These are phyloP conservation scores for Phoenicopterus ruber DNA, from an alignment of 2,113 vertebrate species.

Conservation along the genomic window DNA sequence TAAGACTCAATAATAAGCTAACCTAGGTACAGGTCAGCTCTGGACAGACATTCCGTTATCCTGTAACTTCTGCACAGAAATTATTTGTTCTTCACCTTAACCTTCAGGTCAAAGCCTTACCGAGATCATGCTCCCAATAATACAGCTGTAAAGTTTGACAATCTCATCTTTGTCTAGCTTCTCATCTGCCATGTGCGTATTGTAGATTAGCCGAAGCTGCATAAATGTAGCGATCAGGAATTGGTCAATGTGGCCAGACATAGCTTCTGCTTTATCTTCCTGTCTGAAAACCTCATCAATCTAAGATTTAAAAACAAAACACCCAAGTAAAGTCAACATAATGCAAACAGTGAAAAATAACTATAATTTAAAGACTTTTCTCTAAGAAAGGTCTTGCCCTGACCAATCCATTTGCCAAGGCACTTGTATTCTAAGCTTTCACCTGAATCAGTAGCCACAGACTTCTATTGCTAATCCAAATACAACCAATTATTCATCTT, in stretches of 20 bases:
- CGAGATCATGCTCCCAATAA: conserved; percentile 97
- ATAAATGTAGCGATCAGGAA: conserved; percentile 97
- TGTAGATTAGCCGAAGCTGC: conserved; percentile 95
- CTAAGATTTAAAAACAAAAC: conserved; percentile 61
- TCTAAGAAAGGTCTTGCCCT: not conserved
- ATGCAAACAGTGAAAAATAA: not conserved
- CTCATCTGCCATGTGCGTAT: conserved; percentile 95
- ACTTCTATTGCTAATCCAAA: not conserved
- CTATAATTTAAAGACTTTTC: not conserved
- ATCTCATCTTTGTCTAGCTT: conserved; percentile 92
- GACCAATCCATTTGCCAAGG: not conserved
- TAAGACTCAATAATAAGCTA: not conserved
- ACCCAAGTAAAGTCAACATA: not conserved
- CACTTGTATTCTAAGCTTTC: not conserved
- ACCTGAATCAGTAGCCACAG: not conserved
- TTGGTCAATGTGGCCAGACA: conserved; percentile 98
- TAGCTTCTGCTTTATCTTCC: conserved; percentile 94
- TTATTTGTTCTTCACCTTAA: not conserved
- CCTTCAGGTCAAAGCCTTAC: conserved; percentile 72
- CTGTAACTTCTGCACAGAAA: not conserved
- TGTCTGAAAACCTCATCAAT: conserved; percentile 96
- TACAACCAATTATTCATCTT: not conserved
- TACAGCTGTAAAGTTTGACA: conserved; percentile 96
- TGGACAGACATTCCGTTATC: not conserved
- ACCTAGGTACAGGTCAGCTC: not conserved